phyloP scores from a whole-genome alignment of 1,140 invertebrate species.

The Carposina sasakii region DNA sequence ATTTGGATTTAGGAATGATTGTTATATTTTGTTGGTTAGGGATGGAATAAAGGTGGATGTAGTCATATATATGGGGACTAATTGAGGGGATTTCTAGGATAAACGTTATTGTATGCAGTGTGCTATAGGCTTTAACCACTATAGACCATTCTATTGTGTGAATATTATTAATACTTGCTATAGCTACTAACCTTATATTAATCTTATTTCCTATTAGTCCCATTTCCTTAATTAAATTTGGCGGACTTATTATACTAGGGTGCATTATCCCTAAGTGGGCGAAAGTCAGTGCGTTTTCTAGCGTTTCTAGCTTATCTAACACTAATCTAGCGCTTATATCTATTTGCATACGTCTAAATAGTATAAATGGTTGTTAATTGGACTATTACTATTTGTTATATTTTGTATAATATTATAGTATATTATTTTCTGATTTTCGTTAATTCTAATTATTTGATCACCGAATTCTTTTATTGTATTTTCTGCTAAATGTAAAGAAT shows the following conservation, averaged over 20 bases:
- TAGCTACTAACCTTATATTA: neutral
- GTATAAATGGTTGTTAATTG: neutral
- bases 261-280: slow-evolving; percentile 1
- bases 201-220: neutral
- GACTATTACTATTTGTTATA: neutral
- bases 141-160: neutral
- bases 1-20: slow-evolving; percentile 7
- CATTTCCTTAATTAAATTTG: neutral
- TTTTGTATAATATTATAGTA: neutral
- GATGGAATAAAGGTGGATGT: slow-evolving; percentile 1
- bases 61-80: neutral
- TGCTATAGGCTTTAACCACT: slow-evolving; percentile 3
- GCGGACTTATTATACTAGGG: slow-evolving; percentile 1
- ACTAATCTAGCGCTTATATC: neutral
- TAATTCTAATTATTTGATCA: slow-evolving; percentile 1
- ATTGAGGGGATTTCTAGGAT: slow-evolving; percentile 1
- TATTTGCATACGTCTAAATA: slow-evolving; percentile 1
- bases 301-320: neutral
- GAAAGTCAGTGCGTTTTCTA: slow-evolving; percentile 1
- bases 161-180: neutral
- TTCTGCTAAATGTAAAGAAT: neutral
- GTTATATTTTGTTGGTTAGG: slow-evolving; percentile 2
- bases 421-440: slow-evolving; percentile 5
- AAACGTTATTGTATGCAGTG: neutral
- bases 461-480: neutral